Conservation (phyloP, 2,113 vertebrate species). For the Plecturocebus donacophilus region DNA sequence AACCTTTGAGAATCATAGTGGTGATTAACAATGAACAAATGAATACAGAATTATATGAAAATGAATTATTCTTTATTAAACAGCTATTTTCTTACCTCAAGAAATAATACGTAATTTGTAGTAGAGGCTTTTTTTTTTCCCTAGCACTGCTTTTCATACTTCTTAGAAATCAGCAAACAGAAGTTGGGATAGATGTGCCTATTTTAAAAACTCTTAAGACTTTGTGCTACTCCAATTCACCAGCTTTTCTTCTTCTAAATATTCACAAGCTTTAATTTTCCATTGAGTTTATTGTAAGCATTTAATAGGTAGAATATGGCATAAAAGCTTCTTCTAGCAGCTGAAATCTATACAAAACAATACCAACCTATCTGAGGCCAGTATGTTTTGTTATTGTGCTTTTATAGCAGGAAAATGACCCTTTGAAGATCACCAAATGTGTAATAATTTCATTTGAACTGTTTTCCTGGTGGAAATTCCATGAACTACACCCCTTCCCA, state of each 20-base stretch:
- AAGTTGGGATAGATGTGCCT: background rate
- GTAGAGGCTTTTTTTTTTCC: background rate
- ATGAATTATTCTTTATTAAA: conserved; percentile 40
- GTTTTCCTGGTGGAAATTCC: conserved; percentile 22
- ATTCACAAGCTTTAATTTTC: background rate
- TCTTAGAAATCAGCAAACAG: conserved; percentile 41
- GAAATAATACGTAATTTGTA: conserved; percentile 1
- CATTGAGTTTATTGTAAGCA: conserved; percentile 27
- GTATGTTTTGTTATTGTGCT: background rate
- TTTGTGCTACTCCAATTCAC: background rate
- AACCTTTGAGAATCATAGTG: conserved; percentile 14
- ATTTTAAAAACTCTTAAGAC: background rate
- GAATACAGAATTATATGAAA: conserved; percentile 40
- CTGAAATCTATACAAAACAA: background rate
- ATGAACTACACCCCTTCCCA: background rate
- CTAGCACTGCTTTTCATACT: background rate
- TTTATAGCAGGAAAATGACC: background rate
- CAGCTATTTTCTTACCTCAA: conserved; percentile 7
- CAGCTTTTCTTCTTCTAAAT: conserved; percentile 4
- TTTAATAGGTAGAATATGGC: background rate
- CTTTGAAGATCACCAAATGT: background rate
- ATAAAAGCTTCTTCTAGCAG: background rate
- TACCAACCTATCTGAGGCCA: background rate
- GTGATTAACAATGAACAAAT: conserved; percentile 50
- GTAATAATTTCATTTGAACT: background rate